phyloP scores from a whole-genome alignment of 2,113 vertebrate species.

The Podarcis raffonei region DNA sequence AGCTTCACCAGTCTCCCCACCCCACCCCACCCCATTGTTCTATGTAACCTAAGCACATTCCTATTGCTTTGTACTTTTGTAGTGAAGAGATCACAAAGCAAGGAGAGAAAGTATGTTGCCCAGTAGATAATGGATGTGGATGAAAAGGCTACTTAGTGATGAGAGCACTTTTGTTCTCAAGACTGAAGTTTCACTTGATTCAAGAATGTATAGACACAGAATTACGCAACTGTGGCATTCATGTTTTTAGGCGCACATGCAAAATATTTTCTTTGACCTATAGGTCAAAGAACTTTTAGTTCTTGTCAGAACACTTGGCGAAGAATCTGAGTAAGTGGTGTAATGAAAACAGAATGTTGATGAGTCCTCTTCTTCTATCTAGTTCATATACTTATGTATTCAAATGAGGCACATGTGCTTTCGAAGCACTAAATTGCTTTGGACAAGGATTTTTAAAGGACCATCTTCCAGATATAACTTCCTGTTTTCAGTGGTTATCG shows the following conservation, averaged over 20 bases:
- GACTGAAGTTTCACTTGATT: constrained; percentile 6
- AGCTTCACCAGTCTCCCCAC: neutral
- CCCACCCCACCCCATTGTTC: neutral
- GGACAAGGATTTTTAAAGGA: neutral
- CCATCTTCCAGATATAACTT: neutral
- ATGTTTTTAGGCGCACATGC: neutral
- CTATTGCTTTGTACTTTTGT: neutral
- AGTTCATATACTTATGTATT: neutral
- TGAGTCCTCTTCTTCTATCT: neutral
- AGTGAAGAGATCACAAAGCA: neutral
- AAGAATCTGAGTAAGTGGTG: neutral
- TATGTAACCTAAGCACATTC: neutral
- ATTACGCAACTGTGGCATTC: neutral
- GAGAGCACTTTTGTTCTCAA: neutral
- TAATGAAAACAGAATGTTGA: neutral
- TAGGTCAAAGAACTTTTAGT: neutral
- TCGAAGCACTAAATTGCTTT: neutral
- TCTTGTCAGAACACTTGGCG: neutral
- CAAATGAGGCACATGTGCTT: neutral
- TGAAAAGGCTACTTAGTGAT: neutral
- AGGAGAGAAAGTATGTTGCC: neutral
- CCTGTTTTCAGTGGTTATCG: neutral
- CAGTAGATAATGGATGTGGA: neutral
- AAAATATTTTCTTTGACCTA: neutral
- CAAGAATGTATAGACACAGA: neutral